Base-by-base conservation (phyloP, 2,113 vertebrate species). In the Dicaeum eximium region DNA sequence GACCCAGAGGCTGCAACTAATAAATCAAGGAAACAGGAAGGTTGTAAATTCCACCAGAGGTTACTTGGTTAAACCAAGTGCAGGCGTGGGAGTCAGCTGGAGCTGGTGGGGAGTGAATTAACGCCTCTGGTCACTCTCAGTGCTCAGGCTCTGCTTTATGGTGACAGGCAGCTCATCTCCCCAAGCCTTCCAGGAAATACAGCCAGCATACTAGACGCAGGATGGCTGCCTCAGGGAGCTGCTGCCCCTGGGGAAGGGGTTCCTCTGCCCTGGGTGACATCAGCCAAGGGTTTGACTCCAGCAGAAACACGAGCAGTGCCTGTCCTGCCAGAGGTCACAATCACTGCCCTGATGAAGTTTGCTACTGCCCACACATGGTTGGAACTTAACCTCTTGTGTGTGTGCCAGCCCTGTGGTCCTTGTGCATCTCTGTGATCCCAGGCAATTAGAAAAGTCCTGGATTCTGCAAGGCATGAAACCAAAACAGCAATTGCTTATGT, bases 41-140 rank as follows among this genome's bases (percentile, higher is more conserved):
- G 78, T 5, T 83, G 67, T 94, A 92, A 93, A 90, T 93, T 66
- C 38, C 51, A 54, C 38, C 64, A 77, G 91, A 92, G 92, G 86
- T 93, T 87, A 92, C 72, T 78, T 80, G 88, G 88, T 95, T 95
- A 94, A 95, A 94, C 53, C 37, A 80, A 93, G 67, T 25, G 80
- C 88, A 93, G 82, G 56, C 17, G 9, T 51, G 60, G 45, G 71
- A 88, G 88, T 61, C 75, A 92, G 79, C n/a, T 4, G 9, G 45
- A 62, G 60, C 27, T 22, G 20, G 42, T 74, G 60, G 77, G 74
- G 47, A 90, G 71, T 66, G 94, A 96, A 94, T 93, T 88, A 80
- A 83, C 0, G 22, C 79, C 58, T 88, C 79, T 93, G 88, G 80
- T 77, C 88, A 66, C 60, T 80, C 88, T 35, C 90, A 83, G 56